Evolutionary conservation across 2,797 vertebrate species (phyloP), one percentile per base, ranked within the genome.

Genomic region (Mormyrus proboscirostris): DNA sequence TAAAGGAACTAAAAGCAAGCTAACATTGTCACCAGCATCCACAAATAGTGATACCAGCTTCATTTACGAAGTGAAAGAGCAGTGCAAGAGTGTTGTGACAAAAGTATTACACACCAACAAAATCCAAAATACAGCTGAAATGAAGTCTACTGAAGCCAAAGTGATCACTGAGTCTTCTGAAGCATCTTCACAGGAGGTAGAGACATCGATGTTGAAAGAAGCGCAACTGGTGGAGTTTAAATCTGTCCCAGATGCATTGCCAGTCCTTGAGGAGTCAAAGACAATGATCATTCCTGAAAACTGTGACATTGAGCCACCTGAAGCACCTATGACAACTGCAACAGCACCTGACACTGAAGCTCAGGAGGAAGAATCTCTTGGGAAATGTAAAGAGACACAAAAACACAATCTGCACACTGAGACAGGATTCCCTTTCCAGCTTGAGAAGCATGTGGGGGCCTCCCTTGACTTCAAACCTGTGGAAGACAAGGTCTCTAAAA

Each of bases 401-500:
- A 14, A 33, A 47, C 38, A 47, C 19, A 82, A 82, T 47, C 16
- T 44, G 5, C 8, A 9, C 41, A 44, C 41, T 47, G 19, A 82
- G 19, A 82, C 76, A n/a, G 76, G 41, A n/a, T 44, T 12, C 41
- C 76, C 41, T 10, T 47, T 47, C 19, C 76, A 44, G 41, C 16
- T 9, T n/a, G 76, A 44, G 38, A 47, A 47, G 41, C 41, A 22
- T 47, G 3, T 82, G 41, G 41, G 29, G 76, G 38, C 76, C 41
- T 41, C 16, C 38, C 41, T n/a, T 82, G 76, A 82, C 76, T 82
- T 82, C 65, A 84, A 53, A 22, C 85, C 73, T 79, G 49, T 82
- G 83, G 88, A 50, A n/a, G 88, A 88, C 29, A 19, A 38, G 90
- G 57, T 29, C 85, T 88, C 88, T 47, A 85, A 55, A 59, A 88